Base-by-base conservation (phyloP, 2,113 vertebrate genomes). In the Thamnophis sirtalis region DNA sequence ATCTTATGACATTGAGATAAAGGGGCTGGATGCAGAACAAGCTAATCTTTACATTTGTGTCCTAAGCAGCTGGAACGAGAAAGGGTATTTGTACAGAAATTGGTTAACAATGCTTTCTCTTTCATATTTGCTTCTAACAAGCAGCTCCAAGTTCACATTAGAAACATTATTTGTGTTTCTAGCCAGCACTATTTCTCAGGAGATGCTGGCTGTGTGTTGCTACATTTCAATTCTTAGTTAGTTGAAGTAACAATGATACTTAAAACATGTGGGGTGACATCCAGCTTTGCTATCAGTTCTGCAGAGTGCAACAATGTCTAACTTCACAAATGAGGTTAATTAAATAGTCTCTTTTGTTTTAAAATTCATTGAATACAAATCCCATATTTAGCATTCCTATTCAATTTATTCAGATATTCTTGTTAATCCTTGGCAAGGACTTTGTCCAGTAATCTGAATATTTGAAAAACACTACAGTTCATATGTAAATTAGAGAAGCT, bases 401-500 rank as follows among this genome's bases (percentile, higher is more conserved):
- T 95, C 96, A 96, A 95, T 96, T 96, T 95, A 87, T 87, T 43
- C 85, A 91, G 2, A 53, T 94, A 94, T 96, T 95, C 84, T 92
- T 95, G 88, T 95, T 96, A 96, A 96, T 96, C 94, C 96, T 88
- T 84, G 92, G 91, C 93, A 94, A 93, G 95, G 94, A 94, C 94
- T 93, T 96, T 96, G 95, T 96, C 94, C 93, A 93, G 95, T 94
- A 94, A 92, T 95, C 95, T 92, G 95, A 96, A 96, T 96, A 95
- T 96, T 95, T 95, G 60, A 95, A 97, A 96, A 97, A 92, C 94
- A 95, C 93, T 95, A 93, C 95, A 96, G 95, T 96, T 96, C 96
- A 94, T 96, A 95, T 96, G 95, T 96, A 96, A 97, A 96, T 95
- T 96, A 93, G 95, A 93, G 93, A 94, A 95, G n/a, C 94, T 95